Conservation (phyloP, 2,113 vertebrate genomes). For the Apistogramma diplotaenia region DNA sequence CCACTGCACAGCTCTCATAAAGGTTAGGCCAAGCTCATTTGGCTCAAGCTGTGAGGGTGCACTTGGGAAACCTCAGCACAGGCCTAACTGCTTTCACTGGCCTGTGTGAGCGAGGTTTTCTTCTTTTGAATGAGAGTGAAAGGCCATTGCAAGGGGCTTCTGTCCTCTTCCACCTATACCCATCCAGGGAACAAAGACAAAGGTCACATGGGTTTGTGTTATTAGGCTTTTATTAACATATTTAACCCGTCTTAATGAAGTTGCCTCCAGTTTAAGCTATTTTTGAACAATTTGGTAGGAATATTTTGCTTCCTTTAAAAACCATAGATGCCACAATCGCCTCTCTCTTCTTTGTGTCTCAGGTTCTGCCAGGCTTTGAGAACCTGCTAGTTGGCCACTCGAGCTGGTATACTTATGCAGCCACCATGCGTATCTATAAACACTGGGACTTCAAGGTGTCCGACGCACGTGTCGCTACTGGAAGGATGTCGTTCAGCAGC, state of each 20-base stretch:
- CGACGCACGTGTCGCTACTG: constrained; percentile 71
- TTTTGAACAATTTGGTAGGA: background rate
- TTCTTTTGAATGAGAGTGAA: background rate
- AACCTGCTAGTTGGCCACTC: constrained; percentile 87
- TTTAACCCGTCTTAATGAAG: background rate
- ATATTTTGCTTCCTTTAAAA: background rate
- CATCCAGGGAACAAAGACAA: background rate
- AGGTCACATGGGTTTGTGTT: background rate
- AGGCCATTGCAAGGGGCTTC: background rate
- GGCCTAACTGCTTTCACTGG: constrained; percentile 29
- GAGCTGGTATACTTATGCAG: constrained; percentile 89
- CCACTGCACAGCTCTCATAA: constrained; percentile 91
- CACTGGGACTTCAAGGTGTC: constrained; percentile 87
- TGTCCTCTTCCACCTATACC: background rate
- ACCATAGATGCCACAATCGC: background rate
- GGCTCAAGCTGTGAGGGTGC: constrained; percentile 29
- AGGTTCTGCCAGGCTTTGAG: constrained; percentile 90
- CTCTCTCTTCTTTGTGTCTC: background rate
- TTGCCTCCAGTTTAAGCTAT: background rate
- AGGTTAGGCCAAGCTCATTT: constrained; percentile 78
- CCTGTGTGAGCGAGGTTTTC: background rate
- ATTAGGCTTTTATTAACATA: background rate
- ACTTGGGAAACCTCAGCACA: background rate
- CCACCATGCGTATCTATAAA: constrained; percentile 89
- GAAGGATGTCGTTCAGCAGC: constrained; percentile 87